phyloP scores from a whole-genome alignment of 2,888 invertebrate species.

The Sympetrum striolatum region DNA sequence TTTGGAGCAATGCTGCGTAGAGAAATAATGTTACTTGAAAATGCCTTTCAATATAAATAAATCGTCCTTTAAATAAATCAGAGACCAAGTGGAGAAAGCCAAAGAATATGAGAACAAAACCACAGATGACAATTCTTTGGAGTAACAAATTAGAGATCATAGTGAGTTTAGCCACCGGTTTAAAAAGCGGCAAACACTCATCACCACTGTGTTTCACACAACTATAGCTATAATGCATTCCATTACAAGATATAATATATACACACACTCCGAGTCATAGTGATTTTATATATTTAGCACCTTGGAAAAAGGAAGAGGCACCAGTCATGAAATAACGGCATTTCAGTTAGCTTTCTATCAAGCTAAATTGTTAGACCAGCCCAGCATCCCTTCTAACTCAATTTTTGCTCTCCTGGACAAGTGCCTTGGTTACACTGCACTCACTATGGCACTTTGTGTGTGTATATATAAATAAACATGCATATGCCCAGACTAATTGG shows the following conservation, averaged over 20 bases:
- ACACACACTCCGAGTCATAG: too few species aligned
- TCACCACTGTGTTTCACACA: background rate
- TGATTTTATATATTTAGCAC: too few species aligned
- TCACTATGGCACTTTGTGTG: too few species aligned
- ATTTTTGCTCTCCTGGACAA: too few species aligned
- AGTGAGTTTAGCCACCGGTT: background rate
- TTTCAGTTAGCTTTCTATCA: too few species aligned
- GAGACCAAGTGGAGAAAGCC: slow-evolving; percentile 2
- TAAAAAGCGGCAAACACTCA: background rate
- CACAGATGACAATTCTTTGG: slow-evolving; percentile 31
- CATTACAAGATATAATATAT: background rate
- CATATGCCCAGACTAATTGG: slow-evolving; percentile 8
- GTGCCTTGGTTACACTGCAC: background rate
- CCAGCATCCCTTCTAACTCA: too few species aligned
- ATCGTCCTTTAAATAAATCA: background rate
- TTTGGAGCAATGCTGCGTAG: background rate
- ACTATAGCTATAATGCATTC: slow-evolving; percentile 18
- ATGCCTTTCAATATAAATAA: background rate
- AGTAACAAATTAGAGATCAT: slow-evolving; percentile 34
- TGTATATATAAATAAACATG: too few species aligned
- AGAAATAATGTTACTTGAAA: slow-evolving; percentile 10
- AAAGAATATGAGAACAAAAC: slow-evolving; percentile 7
- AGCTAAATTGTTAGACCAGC: too few species aligned
- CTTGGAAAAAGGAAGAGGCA: too few species aligned
- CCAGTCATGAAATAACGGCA: too few species aligned